Evolutionary conservation across 2,888 invertebrate genomes (phyloP).

Genomic region (Dusona sp.): DNA sequence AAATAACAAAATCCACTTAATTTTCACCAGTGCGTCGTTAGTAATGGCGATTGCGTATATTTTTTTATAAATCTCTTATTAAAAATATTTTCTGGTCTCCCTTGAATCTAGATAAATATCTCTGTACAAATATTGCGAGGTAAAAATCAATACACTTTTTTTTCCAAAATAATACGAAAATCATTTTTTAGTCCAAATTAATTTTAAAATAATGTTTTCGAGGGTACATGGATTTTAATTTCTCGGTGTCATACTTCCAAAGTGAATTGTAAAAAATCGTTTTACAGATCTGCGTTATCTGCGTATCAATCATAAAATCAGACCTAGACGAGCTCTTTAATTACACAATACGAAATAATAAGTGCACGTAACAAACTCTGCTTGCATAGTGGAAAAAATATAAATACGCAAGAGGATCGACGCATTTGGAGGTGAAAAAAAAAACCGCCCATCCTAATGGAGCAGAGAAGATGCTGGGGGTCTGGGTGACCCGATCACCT

Average conservation of each 20-base stretch:
- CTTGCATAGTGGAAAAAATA: neutral
- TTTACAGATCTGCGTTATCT: too few species aligned
- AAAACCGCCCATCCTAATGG: constrained; percentile 54
- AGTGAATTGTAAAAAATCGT: too few species aligned
- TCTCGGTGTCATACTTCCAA: too few species aligned
- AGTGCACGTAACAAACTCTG: neutral
- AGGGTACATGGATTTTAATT: too few species aligned
- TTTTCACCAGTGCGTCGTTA: neutral
- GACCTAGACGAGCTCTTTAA: neutral
- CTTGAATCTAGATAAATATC: too few species aligned
- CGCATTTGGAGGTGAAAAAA: neutral
- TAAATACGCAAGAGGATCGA: constrained; percentile 25
- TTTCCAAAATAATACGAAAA: neutral
- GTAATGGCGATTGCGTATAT: neutral
- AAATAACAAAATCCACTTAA: neutral
- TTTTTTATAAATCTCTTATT: too few species aligned
- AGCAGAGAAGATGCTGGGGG: constrained; percentile 40
- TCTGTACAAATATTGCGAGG: too few species aligned
- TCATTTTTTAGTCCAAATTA: neutral
- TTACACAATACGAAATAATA: neutral
- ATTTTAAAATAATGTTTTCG: too few species aligned
- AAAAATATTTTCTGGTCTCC: too few species aligned
- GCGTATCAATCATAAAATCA: neutral
- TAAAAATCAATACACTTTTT: too few species aligned
- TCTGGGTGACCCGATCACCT: constrained; percentile 71